Conservation (phyloP, 1,140 invertebrate species). For the Solenopsis invicta region DNA sequence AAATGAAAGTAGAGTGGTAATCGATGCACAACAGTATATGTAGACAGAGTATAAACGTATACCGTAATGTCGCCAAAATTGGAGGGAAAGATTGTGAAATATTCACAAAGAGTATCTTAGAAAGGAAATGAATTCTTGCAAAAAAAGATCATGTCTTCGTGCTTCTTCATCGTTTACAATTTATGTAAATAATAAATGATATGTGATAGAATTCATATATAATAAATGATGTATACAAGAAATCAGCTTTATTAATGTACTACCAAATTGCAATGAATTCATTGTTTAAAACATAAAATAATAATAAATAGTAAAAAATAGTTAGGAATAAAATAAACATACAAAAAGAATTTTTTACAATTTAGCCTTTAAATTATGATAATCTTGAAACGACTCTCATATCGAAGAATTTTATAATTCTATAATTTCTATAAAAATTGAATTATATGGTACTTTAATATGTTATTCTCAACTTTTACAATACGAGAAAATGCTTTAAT, state of each 20-base stretch:
- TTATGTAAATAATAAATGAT: neutral
- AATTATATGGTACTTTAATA: too few species aligned
- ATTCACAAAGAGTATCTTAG: neutral
- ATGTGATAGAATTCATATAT: neutral
- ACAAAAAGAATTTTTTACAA: too few species aligned
- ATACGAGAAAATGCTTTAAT: too few species aligned
- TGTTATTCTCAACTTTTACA: too few species aligned
- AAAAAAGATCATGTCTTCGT: neutral
- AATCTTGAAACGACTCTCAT: too few species aligned
- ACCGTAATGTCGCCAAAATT: slow-evolving; percentile 34
- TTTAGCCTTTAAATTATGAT: too few species aligned
- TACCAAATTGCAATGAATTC: neutral
- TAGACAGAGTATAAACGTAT: slow-evolving; percentile 5
- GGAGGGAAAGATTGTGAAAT: slow-evolving; percentile 45
- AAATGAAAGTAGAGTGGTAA: slow-evolving; percentile 66
- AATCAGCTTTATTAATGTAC: neutral
- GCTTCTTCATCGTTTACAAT: neutral
- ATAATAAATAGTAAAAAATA: neutral
- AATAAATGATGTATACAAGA: neutral
- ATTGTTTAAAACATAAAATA: neutral
- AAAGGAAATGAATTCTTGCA: neutral
- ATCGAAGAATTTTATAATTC: too few species aligned
- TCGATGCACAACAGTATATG: slow-evolving; percentile 44
- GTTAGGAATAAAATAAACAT: neutral
- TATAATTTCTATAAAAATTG: too few species aligned